phyloP scores from a whole-genome alignment of 2,797 vertebrate species.

The Gobio occitaniae region DNA sequence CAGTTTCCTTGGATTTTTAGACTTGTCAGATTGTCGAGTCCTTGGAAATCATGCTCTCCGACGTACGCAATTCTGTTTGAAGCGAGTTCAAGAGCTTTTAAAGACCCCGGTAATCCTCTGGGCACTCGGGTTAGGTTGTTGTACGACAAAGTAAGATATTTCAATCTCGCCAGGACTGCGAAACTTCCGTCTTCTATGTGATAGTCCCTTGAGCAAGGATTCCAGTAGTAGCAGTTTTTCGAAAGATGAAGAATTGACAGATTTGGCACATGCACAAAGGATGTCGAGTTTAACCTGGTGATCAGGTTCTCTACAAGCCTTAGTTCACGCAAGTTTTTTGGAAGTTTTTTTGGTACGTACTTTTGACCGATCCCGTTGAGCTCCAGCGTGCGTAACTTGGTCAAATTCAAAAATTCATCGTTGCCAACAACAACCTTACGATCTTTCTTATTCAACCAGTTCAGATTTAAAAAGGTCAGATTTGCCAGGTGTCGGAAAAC shows the following conservation, averaged over 20 bases:
- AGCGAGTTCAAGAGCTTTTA: constrained; percentile 77
- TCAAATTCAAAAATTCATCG: constrained; percentile 79
- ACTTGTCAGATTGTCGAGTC: constrained; percentile 75
- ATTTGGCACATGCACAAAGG: constrained; percentile 75
- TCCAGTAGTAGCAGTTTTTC: constrained; percentile 88
- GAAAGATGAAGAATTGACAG: constrained; percentile 80
- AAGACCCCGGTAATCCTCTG: constrained; percentile 75
- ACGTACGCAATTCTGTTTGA: constrained; percentile 83
- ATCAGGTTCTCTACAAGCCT: constrained; percentile 82
- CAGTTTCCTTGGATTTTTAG: constrained; percentile 93
- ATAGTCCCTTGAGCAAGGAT: constrained; percentile 79
- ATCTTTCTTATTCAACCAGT: constrained; percentile 76
- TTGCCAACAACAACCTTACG: constrained; percentile 64
- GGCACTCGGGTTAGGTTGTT: constrained; percentile 89
- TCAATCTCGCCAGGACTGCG: constrained; percentile 73
- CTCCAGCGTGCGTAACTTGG: constrained; percentile 73
- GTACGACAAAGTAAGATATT: constrained; percentile 80
- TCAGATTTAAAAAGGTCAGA: constrained; percentile 81
- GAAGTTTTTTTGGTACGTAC: constrained; percentile 80
- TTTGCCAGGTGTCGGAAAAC: constrained; percentile 76
- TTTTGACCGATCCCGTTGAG: constrained; percentile 78
- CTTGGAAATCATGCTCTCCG: constrained; percentile 78
- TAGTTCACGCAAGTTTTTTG: constrained; percentile 74
- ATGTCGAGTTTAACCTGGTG: constrained; percentile 67
- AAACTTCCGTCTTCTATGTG: constrained; percentile 77